Base-by-base conservation (phyloP, 2,797 vertebrate genomes). In the Leuciscus waleckii region DNA sequence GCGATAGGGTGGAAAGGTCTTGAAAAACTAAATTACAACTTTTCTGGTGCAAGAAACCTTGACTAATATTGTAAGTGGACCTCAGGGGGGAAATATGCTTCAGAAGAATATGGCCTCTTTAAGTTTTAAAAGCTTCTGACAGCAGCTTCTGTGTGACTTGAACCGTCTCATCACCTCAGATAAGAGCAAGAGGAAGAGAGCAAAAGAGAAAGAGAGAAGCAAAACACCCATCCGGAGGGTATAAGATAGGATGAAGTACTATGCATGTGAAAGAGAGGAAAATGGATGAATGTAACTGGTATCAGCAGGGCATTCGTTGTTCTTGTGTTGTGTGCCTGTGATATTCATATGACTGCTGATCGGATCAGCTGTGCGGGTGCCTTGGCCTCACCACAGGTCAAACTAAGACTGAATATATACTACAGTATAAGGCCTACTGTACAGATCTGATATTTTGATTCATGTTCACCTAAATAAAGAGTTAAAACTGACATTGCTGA, bases 61-160 rank as follows among this genome's bases (percentile, higher is more conserved):
- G 56, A 65, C 58, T 79, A 65, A 65, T 19, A 19, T 65, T 79
- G 46, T 43, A 79, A 79, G 77, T 65, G 58, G 17, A 78, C 54
- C 75, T 78, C 75, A 41, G 35, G 35, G 74, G 35, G 54, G 6
- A 61, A 41, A 77, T 77, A 61, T 61, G 23, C 39, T 51, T 67
- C 3, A 65, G 26, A 46, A 46, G 26, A 81, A 54, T 69, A 54
- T 69, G 46, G 65, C 21, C 2, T n/a, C 23, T 81, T 81, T 56
- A 70, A 70, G 35, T 39, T 81, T 68, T 69, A 35, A 81, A 84
- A 46, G 70, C 68, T 79, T 51, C 54, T 35, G 70, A 41, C 10
- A 37, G 76, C 78, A 63, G 63, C 37, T 85, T 74, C 69, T 82
- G 37, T 71, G 51, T 74, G 81, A 43, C 5, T 74, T 41, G 17